These are phyloP conservation scores for Pyralis farinalis DNA, from an alignment of 2,888 invertebrate genomes.

Conservation along the genomic window DNA sequence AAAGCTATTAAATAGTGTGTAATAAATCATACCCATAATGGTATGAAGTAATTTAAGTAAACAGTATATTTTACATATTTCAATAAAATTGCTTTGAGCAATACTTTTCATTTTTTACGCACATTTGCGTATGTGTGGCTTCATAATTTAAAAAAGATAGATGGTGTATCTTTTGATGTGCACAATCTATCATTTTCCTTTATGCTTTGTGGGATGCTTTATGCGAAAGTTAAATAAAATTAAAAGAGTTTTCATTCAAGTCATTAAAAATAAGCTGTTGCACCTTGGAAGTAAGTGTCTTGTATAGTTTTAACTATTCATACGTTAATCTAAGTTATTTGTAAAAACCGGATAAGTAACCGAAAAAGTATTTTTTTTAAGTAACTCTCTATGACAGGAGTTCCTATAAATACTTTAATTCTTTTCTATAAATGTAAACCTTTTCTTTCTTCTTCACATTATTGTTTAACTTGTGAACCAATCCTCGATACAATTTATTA, in stretches of 20 bases:
- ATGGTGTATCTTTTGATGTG: neutral
- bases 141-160: slow-evolving; percentile 1
- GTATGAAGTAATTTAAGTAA: neutral
- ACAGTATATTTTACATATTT: neutral
- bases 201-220: neutral
- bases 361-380: too few relatives aligned
- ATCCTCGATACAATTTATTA: too few relatives aligned
- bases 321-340: slow-evolving; percentile 28
- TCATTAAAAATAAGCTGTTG: slow-evolving; percentile 13
- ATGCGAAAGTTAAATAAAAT: slow-evolving; percentile 1
- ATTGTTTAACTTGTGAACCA: too few relatives aligned
- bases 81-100: neutral
- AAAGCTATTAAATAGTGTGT: too few relatives aligned
- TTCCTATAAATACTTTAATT: too few relatives aligned
- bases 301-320: slow-evolving; percentile 24
- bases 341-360: too few relatives aligned
- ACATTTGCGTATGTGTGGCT: slow-evolving; percentile 8
- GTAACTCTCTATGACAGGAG: slow-evolving; percentile 23
- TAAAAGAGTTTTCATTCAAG: slow-evolving; percentile 1
- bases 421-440: too few relatives aligned
- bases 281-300: slow-evolving; percentile 21
- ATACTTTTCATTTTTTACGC: neutral
- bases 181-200: slow-evolving; percentile 4
- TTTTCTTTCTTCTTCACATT: too few relatives aligned
- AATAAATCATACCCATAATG: neutral